phyloP scores from a whole-genome alignment of 2,113 vertebrate genomes.

The Thryonomys swinderianus region DNA sequence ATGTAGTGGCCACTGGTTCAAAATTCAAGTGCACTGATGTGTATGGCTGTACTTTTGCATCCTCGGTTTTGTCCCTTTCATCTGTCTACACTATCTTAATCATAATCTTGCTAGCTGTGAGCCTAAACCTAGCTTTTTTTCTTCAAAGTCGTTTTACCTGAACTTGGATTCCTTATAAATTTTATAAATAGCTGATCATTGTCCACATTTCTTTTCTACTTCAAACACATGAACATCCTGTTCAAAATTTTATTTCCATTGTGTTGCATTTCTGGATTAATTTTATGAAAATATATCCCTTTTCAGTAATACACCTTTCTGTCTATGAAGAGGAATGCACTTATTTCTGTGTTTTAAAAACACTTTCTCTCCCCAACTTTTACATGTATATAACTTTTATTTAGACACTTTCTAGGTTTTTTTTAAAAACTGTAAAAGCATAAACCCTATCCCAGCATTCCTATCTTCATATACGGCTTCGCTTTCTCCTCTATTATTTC shows the following conservation, averaged over 20 bases:
- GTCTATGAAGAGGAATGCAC: not conserved
- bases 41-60: not conserved
- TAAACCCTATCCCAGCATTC: not conserved
- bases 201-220: not conserved
- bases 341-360: not conserved
- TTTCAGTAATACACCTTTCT: not conserved
- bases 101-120: not conserved
- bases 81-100: not conserved
- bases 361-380: not conserved
- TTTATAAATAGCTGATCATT: not conserved
- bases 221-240: not conserved
- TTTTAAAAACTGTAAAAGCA: not conserved
- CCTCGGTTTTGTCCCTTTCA: not conserved
- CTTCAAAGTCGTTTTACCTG: conserved; percentile 11
- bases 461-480: not conserved
- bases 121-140: not conserved
- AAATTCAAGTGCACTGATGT: not conserved
- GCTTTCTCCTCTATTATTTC: not conserved
- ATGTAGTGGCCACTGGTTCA: not conserved
- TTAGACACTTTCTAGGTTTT: not conserved
- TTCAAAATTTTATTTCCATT: not conserved
- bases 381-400: not conserved
- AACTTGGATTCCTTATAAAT: conserved; percentile 13
- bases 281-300: not conserved
- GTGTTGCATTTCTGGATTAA: not conserved